Percentiles rank a stretch among this genome's conserved stretches.
phyloP scores from a whole-genome alignment of 2,888 invertebrate species.

The Archips crataeganus region DNA sequence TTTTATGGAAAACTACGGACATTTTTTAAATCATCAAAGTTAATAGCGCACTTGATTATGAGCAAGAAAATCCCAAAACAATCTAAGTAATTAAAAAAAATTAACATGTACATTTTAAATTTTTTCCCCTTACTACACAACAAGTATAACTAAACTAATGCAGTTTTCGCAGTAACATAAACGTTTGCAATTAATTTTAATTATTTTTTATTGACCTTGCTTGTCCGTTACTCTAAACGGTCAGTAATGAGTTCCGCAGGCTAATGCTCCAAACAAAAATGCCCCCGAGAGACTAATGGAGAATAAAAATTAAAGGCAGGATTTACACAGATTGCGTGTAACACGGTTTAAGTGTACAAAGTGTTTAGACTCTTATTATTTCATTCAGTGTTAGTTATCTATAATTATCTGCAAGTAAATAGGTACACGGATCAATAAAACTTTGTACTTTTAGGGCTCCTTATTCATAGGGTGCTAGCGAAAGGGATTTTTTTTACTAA shows the following conservation, averaged over 20 bases:
- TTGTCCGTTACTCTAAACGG: slow-evolving; percentile 33
- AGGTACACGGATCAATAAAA: no score
- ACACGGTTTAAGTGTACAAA: slow-evolving; percentile 7
- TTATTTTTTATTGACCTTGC: slow-evolving; percentile 11
- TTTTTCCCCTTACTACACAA: no score
- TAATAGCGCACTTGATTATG: no score
- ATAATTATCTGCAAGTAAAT: background rate
- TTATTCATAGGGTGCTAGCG: no score
- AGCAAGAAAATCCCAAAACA: no score
- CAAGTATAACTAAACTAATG: background rate
- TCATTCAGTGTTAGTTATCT: background rate
- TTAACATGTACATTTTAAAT: no score
- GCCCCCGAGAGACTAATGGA: slow-evolving; percentile 34
- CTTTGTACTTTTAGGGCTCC: no score
- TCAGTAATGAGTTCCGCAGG: slow-evolving; percentile 37
- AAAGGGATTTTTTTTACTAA: no score
- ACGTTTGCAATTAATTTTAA: slow-evolving; percentile 12
- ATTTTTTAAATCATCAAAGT: no score
- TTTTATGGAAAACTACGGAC: no score
- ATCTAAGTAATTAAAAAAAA: no score
- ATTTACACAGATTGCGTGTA: slow-evolving; percentile 37
- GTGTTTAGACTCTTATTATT: background rate
- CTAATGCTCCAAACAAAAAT: slow-evolving; percentile 40
- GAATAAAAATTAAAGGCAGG: slow-evolving; percentile 39
- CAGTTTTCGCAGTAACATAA: background rate